A percentile compares a stretch with the other conserved stretches of the same genome.
These are phyloP conservation scores for Cataglyphis cursor DNA, from an alignment of 2,888 invertebrate species.

Conservation along the genomic window DNA sequence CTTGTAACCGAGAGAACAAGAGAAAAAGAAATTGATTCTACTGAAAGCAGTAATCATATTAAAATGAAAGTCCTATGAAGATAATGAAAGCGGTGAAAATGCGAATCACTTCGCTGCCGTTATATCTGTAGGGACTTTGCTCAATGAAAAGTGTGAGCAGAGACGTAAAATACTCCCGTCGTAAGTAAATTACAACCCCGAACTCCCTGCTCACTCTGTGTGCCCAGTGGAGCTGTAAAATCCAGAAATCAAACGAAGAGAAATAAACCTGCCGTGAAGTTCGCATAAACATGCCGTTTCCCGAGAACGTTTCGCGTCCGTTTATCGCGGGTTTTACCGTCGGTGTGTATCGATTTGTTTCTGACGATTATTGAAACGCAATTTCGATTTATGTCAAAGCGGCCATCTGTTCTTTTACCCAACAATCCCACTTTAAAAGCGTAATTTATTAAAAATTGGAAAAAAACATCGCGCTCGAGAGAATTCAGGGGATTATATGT, in stretches of 20 bases:
- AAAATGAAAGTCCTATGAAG: neutral
- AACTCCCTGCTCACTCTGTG: constrained; percentile 15
- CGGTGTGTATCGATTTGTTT: constrained; percentile 36
- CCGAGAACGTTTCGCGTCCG: neutral
- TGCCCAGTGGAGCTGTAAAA: constrained; percentile 26
- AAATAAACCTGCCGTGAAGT: constrained; percentile 27
- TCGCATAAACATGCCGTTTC: constrained; percentile 22
- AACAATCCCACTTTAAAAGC: neutral
- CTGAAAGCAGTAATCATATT: constrained; percentile 8
- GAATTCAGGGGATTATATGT: neutral
- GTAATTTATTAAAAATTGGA: constrained; percentile 24
- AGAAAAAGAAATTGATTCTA: constrained; percentile 23
- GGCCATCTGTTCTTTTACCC: neutral
- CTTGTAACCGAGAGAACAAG: neutral
- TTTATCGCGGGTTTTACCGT: constrained; percentile 16
- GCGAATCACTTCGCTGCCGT: constrained; percentile 36
- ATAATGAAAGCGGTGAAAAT: constrained; percentile 11
- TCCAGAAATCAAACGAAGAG: constrained; percentile 38
- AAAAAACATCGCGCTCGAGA: neutral
- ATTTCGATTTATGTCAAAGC: constrained; percentile 33
- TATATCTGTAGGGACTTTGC: constrained; percentile 5
- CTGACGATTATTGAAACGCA: constrained; percentile 10
- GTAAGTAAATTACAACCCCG: constrained; percentile 64
- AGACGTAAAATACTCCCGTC: constrained; percentile 29
- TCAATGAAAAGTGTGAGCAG: constrained; percentile 20